A percentile compares a stretch with the other conserved stretches of the same genome.
These are phyloP conservation scores for Anneissia japonica DNA, from an alignment of 35 echinoderm and acorn worm genomes.

Conservation along the genomic window DNA sequence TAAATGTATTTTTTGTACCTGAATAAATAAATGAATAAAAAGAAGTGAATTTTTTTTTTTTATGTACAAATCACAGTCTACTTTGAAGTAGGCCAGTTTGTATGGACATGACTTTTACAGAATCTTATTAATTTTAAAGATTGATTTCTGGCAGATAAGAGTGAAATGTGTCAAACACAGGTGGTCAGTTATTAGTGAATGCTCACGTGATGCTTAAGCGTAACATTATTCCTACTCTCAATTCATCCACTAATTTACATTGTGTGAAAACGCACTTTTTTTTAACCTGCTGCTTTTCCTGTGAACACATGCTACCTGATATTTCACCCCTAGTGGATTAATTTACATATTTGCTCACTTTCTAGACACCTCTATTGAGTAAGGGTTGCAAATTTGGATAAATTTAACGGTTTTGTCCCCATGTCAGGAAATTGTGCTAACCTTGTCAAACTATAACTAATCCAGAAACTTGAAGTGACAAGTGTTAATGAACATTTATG, in stretches of 20 bases:
- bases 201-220: background rate
- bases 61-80: no score
- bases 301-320: background rate
- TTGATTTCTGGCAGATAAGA: background rate
- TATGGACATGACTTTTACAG: background rate
- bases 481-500: no score
- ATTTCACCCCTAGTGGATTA: background rate
- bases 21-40: no score
- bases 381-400: background rate
- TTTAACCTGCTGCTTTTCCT: background rate
- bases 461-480: no score
- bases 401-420: background rate
- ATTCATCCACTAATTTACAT: background rate
- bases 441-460: no score
- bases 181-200: background rate
- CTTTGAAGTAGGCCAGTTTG: no score
- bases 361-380: background rate
- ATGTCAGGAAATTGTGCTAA: background rate
- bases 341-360: background rate
- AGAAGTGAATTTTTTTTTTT: no score
- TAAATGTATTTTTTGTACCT: no score
- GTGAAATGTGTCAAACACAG: background rate
- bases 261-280: background rate
- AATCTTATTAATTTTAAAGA: background rate
- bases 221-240: background rate